Evolutionary conservation across 2,797 vertebrate species (phyloP), one percentile per base, ranked within the genome.

Genomic region (Sebastes umbrosus): DNA sequence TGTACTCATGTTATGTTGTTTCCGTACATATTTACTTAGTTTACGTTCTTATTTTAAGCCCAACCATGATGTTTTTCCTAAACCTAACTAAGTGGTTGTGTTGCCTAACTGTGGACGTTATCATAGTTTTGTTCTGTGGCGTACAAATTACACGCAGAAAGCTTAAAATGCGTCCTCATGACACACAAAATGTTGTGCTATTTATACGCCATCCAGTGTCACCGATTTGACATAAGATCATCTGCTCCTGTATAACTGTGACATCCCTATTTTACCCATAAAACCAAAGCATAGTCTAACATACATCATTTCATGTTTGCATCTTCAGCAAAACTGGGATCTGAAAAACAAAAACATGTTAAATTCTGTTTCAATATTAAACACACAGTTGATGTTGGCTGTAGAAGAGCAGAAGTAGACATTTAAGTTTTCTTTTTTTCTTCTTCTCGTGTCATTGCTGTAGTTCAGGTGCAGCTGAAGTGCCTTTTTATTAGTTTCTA

Each of bases 401-500:
- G 34, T 24, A 57, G 27, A 60, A 84, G 52, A 75, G 22, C 12
- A 58, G 70, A 69, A 57, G 4, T 12, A 22, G 29, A 69, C 6
- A 13, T 32, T 25, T 18, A 64, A 29, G 7, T 10, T 11, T 25
- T 14, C 8, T 64, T 4, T 69, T 62, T 27, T 69, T 43, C 8
- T 64, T 4, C 50, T 36, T 43, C 32, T 55, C 18, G 6, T 65
- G 62, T 86, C 29, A 60, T 77, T 67, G 32, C 71, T 59, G 69
- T 57, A 55, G 52, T 73, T 74, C 50, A 46, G 70, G 64, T 80
- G 78, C 68, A 83, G 65, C 73, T 83, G 74, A n/a, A 81, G 62
- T 22, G 57, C 3, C 20, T 77, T 83, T 82, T 88, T 78, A 81
- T 82, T 82, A 55, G 60, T 71, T 86, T 77, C 78, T 75, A 62